Percentiles rank a stretch among this genome's conserved stretches.
Evolutionary conservation across 2,797 vertebrate genomes (phyloP).

Genomic region (Thamnophis elegans): DNA sequence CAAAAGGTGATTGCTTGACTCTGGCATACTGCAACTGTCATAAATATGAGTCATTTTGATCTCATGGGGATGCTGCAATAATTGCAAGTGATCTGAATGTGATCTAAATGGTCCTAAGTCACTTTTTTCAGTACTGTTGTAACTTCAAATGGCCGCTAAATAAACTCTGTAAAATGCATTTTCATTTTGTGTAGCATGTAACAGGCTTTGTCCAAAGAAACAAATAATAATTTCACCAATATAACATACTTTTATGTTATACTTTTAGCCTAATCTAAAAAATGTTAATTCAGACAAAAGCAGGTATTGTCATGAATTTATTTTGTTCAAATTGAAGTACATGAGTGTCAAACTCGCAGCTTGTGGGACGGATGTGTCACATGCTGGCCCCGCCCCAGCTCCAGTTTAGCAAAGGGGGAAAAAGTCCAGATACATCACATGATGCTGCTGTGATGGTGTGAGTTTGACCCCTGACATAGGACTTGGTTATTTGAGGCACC

Average conservation of each 20-base stretch:
- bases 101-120: too few relatives aligned
- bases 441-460: fast-evolving
- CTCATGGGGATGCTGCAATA: too few relatives aligned
- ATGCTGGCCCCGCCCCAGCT: too few relatives aligned
- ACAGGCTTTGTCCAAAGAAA: background rate
- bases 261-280: background rate
- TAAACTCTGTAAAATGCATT: background rate
- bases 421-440: too few relatives aligned
- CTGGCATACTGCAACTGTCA: too few relatives aligned
- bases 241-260: background rate
- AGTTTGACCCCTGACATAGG: too few relatives aligned
- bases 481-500: background rate
- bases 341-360: background rate
- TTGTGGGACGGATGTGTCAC: too few relatives aligned
- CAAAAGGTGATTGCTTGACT: background rate
- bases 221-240: background rate
- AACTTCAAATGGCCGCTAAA: too few relatives aligned
- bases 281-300: background rate
- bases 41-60: background rate
- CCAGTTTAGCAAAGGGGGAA: too few relatives aligned
- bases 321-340: background rate
- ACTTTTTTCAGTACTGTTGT: too few relatives aligned
- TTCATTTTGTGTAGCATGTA: background rate
- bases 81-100: too few relatives aligned
- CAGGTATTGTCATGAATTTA: background rate